Conservation (phyloP, 2,113 vertebrate genomes). For the Aphelocoma coerulescens region DNA sequence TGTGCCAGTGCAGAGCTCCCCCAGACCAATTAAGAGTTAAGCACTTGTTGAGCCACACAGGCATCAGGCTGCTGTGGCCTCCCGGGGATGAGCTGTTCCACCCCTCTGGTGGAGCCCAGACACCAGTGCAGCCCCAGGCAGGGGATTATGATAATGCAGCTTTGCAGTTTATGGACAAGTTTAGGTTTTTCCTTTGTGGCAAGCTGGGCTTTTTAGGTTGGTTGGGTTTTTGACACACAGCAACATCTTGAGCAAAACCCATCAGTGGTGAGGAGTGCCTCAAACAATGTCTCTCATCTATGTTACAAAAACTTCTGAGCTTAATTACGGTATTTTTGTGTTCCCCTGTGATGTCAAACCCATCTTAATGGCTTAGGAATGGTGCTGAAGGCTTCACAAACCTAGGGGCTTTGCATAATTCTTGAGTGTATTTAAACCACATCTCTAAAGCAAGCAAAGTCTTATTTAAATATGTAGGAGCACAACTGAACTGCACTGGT, state of each 20-base stretch:
- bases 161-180: background rate
- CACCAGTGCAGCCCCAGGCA: background rate
- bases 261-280: background rate
- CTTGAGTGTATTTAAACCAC: background rate
- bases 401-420: background rate
- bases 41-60: fast-evolving
- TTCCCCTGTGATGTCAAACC: background rate
- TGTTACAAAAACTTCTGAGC: background rate
- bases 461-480: background rate
- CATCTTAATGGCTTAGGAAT: background rate
- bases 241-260: background rate
- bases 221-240: background rate
- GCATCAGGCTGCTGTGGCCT: background rate
- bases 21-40: background rate
- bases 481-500: background rate
- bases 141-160: background rate
- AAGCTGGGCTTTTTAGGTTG: background rate
- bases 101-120: background rate
- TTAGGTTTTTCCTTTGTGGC: background rate
- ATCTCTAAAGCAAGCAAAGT: background rate
- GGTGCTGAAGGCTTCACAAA: background rate
- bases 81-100: background rate
- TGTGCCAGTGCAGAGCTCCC: background rate
- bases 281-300: background rate
- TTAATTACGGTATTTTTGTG: background rate